phyloP scores from a whole-genome alignment of 2,888 invertebrate species.

The Tryphoninae sp. region DNA sequence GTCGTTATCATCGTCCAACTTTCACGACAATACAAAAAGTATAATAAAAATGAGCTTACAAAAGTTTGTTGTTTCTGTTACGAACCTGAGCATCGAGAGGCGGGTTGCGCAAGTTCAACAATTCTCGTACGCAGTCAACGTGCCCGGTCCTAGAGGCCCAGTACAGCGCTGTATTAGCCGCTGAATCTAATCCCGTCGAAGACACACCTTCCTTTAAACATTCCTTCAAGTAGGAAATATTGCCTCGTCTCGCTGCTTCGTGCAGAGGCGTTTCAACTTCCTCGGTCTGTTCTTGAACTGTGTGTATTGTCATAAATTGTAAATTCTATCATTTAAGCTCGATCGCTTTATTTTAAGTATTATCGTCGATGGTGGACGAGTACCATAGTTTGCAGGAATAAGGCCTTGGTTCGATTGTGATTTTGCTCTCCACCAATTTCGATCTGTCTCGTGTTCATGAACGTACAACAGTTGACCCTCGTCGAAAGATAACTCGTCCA shows the following conservation, averaged over 20 bases:
- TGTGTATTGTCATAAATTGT: not conserved
- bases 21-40: too few species aligned
- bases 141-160: slow-evolving; percentile 87
- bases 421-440: slow-evolving; percentile 83
- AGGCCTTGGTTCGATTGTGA: slow-evolving; percentile 83
- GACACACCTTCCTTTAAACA: slow-evolving; percentile 85
- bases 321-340: not conserved
- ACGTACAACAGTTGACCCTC: slow-evolving; percentile 86
- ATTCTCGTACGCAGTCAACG: slow-evolving; percentile 82
- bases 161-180: slow-evolving; percentile 86
- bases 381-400: slow-evolving; percentile 85
- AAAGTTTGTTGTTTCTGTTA: not conserved
- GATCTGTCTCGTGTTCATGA: slow-evolving; percentile 82
- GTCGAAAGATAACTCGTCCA: slow-evolving; percentile 85
- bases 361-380: too few species aligned
- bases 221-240: slow-evolving; percentile 84
- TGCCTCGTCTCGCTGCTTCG: slow-evolving; percentile 86
- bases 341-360: not conserved
- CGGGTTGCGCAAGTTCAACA: slow-evolving; percentile 81
- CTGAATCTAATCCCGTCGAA: slow-evolving; percentile 85
- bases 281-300: slow-evolving; percentile 84
- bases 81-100: slow-evolving; percentile 78
- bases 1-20: not conserved
- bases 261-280: slow-evolving; percentile 85
- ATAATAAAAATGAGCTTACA: not conserved